Conservation (phyloP, 2,113 vertebrate species). For the Tachuris rubrigastra region DNA sequence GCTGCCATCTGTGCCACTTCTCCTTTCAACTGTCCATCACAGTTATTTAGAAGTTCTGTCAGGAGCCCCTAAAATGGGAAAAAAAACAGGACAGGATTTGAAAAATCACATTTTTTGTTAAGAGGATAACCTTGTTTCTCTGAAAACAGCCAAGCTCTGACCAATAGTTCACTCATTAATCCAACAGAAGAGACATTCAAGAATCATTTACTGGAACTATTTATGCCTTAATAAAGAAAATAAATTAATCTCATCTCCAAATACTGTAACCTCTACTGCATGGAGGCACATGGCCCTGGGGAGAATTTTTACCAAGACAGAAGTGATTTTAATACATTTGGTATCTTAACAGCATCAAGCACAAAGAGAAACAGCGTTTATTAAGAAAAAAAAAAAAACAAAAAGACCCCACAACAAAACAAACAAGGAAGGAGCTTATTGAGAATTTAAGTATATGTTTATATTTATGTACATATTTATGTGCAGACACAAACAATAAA, state of each 20-base stretch:
- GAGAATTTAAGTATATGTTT: neutral
- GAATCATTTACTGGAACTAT: neutral
- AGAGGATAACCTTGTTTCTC: neutral
- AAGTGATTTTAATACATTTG: too few species aligned
- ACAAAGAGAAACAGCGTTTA: neutral
- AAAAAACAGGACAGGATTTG: neutral
- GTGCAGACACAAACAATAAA: neutral
- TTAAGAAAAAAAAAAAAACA: neutral
- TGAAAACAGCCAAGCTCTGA: neutral
- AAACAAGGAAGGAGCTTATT: neutral
- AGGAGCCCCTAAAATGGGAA: constrained; percentile 82
- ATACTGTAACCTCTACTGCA: neutral
- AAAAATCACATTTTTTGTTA: neutral
- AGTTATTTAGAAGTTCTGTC: constrained; percentile 90
- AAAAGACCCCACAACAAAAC: too few species aligned
- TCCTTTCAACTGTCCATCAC: constrained; percentile 94
- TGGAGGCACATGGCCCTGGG: neutral
- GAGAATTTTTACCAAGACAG: neutral
- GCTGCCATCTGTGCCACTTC: constrained; percentile 94
- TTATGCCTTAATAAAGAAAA: neutral
- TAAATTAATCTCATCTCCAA: neutral
- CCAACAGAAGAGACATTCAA: neutral
- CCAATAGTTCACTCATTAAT: neutral
- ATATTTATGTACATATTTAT: neutral
- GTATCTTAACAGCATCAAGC: neutral